phyloP scores from a whole-genome alignment of 2,888 invertebrate species.

The Galerucella nymphaeae region DNA sequence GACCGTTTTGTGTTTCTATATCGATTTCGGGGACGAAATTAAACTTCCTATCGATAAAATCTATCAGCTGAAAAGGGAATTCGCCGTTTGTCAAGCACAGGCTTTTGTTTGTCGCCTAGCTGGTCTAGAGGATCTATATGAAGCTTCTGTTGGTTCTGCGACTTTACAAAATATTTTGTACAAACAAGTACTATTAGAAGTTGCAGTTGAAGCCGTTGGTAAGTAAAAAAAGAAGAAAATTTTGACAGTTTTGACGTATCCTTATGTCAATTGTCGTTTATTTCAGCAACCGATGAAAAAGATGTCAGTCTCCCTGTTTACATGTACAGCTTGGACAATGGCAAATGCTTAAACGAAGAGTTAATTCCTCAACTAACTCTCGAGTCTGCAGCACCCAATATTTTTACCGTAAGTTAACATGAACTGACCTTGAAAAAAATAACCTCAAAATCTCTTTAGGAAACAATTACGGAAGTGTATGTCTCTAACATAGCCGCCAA shows the following conservation, averaged over 20 bases:
- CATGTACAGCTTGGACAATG: slow-evolving; percentile 57
- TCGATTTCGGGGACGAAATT: slow-evolving; percentile 81
- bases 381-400: slow-evolving; percentile 56
- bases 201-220: slow-evolving; percentile 63
- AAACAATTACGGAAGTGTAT: slow-evolving; percentile 59
- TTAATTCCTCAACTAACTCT: slow-evolving; percentile 55
- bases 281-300: slow-evolving; percentile 32
- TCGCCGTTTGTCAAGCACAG: slow-evolving; percentile 76
- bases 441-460: slow-evolving; percentile 43
- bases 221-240: slow-evolving; percentile 18
- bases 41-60: slow-evolving; percentile 68
- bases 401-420: slow-evolving; percentile 48
- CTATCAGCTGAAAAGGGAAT: slow-evolving; percentile 72
- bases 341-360: slow-evolving; percentile 56
- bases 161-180: slow-evolving; percentile 66
- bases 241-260: too few relatives aligned
- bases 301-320: slow-evolving; percentile 53
- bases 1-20: slow-evolving; percentile 71
- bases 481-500: slow-evolving; percentile 62
- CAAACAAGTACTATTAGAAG: slow-evolving; percentile 65
- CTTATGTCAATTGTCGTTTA: too few relatives aligned
- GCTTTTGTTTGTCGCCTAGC: slow-evolving; percentile 77
- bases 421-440: not conserved
- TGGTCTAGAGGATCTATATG: slow-evolving; percentile 75
- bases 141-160: slow-evolving; percentile 55